Percentiles rank a stretch among this genome's conserved stretches.
These are phyloP conservation scores for Armadillidium nasatum DNA, from an alignment of 1,140 invertebrate genomes.

Conservation along the genomic window DNA sequence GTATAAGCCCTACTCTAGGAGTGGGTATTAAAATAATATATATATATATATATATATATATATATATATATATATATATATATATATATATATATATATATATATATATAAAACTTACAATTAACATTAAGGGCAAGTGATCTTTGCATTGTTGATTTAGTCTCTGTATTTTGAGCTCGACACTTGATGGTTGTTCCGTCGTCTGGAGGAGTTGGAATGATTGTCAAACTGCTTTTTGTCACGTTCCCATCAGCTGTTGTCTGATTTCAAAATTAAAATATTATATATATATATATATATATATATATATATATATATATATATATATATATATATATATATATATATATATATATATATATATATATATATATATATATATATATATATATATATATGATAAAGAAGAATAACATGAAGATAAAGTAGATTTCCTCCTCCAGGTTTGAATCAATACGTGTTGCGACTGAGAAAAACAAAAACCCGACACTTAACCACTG, in stretches of 20 bases:
- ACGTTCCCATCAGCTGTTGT: constrained; percentile 60
- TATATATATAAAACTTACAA: constrained; percentile 27
- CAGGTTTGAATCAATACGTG: too few relatives aligned
- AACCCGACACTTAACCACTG: too few relatives aligned
- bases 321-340: constrained; percentile 17
- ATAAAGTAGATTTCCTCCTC: too few relatives aligned
- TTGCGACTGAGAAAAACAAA: too few relatives aligned
- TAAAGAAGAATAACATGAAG: too few relatives aligned
- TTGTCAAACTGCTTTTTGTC: constrained; percentile 75
- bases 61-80: too few relatives aligned
- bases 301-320: constrained; percentile 6
- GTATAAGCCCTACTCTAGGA: too few relatives aligned
- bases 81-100: too few relatives aligned
- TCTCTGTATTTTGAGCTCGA: constrained; percentile 81
- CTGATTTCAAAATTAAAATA: not conserved
- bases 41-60: too few relatives aligned
- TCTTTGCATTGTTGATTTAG: constrained; percentile 67
- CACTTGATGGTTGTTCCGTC: constrained; percentile 77
- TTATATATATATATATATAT: not conserved
- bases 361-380: not conserved
- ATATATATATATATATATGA: too few relatives aligned
- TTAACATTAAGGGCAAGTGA: constrained; percentile 54
- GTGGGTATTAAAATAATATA: too few relatives aligned
- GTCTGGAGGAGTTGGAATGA: constrained; percentile 66
- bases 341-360: constrained; percentile 10